Conservation (phyloP, 2,797 vertebrate genomes). For the Knipowitschia caucasica region DNA sequence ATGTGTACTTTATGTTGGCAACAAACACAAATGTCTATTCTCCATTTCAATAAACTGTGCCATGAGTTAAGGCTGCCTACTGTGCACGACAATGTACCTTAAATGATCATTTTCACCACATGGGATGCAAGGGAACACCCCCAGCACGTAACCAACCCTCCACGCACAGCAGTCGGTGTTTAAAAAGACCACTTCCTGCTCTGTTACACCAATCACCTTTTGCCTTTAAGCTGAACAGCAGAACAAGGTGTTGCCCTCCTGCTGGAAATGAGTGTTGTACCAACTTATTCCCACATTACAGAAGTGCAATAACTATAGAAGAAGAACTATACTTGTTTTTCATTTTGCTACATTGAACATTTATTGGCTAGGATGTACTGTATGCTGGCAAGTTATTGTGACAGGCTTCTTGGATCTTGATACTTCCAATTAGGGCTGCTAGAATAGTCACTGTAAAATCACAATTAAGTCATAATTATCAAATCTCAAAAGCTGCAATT, state of each 20-base stretch:
- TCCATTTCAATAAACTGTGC: constrained; percentile 22
- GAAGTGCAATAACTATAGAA: no score
- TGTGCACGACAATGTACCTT: constrained; percentile 57
- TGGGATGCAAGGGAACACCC: constrained; percentile 54
- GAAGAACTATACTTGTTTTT: no score
- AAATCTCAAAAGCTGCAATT: no score
- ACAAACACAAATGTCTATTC: constrained; percentile 23
- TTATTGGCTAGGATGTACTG: no score
- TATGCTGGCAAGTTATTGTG: neutral
- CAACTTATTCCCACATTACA: constrained; percentile 34
- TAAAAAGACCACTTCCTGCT: constrained; percentile 61
- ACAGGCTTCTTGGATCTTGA: no score
- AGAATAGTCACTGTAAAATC: no score
- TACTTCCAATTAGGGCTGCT: no score
- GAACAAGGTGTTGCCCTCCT: constrained; percentile 45
- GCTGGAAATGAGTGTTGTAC: constrained; percentile 29
- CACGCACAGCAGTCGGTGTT: constrained; percentile 44
- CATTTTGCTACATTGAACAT: no score
- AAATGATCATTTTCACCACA: constrained; percentile 69
- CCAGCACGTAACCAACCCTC: constrained; percentile 38
- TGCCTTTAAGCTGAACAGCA: constrained; percentile 34
- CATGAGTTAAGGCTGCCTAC: constrained; percentile 38
- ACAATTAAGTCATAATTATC: no score
- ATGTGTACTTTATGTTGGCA: constrained; percentile 25
- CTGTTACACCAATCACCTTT: constrained; percentile 63